Evolutionary conservation across 2,797 vertebrate genomes (phyloP), one percentile per base, ranked within the genome.

Genomic region (Semaprochilodus insignis): DNA sequence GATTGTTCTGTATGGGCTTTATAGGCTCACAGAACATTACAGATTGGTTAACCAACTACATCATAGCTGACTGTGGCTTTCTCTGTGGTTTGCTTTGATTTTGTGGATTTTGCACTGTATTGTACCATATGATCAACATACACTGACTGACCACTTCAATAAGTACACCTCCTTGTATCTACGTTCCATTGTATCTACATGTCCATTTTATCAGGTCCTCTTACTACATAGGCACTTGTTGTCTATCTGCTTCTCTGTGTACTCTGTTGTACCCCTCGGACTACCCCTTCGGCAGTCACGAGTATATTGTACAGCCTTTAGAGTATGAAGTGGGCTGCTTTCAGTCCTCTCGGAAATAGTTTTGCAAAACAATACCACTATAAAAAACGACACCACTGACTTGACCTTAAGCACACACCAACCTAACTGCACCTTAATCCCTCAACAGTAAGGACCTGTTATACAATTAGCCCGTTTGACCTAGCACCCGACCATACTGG

Each of bases 401-500:
- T 74, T 34, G 54, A 57, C 52, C 19, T 36, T 34, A 74, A 36
- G 25, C 70, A 31, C 44, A 55, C 27, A 19, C 71, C 17, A 73
- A 27, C 23, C 48, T 73, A 21, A 34, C 25, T 57, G 23, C 51
- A 51, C 67, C n/a, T 51, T 71, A 71, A 71, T 71, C 67, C 67
- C n/a, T 8, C 67, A 51, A 36, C 67, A 71, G 40, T 71, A 71
- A 71, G 67, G 67, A 71, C 67, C n/a, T 71, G 21, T 71, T 51
- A 71, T 71, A 51, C 67, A 71, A 71, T 71, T 25, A 71, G n/a
- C 44, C 13, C n/a, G 23, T 23, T 16, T 71, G 67, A 48, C n/a
- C 44, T 2, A 51, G 67, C n/a, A n/a, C 11, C n/a, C 1, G 13
- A 23, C 11, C 40, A 25, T 23, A 51, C 40, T 71, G 21, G 36